Conservation (phyloP, 64 coral and sea anemone species). For the Stylophora pistillata region DNA sequence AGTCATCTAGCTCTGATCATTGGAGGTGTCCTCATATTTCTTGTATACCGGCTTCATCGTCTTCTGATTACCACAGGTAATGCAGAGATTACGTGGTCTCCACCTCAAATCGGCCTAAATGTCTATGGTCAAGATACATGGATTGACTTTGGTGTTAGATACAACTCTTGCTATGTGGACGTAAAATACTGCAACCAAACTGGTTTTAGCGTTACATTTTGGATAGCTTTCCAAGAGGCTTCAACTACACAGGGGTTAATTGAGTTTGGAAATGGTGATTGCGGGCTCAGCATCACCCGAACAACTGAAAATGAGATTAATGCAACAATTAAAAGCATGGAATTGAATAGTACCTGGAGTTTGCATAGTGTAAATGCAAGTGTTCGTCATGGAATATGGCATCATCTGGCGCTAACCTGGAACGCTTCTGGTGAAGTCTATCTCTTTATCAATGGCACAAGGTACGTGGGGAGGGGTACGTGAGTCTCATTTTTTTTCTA, state of each 20-base stretch:
- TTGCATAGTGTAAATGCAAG: constrained; percentile 20
- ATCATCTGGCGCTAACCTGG: constrained; percentile 13
- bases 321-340: constrained; percentile 27
- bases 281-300: background rate
- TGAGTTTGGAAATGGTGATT: constrained; percentile 29
- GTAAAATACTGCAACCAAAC: constrained; percentile 25
- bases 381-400: background rate
- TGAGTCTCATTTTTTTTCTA: background rate
- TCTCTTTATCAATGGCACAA: constrained; percentile 42
- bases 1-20: background rate
- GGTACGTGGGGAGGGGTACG: background rate
- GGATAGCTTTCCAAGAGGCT: constrained; percentile 20
- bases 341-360: constrained; percentile 6
- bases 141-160: constrained; percentile 10
- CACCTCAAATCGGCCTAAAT: constrained; percentile 18
- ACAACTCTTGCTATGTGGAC: constrained; percentile 18
- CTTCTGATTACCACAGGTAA: background rate
- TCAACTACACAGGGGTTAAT: background rate
- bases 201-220: constrained; percentile 20
- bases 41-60: no score
- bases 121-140: constrained; percentile 22
- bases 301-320: constrained; percentile 20
- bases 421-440: constrained; percentile 4
- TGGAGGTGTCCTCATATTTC: no score
- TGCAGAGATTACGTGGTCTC: constrained; percentile 25